A percentile compares a stretch with the other conserved stretches of the same genome.
These are phyloP conservation scores for Aspiorhynchus laticeps DNA, from an alignment of 2,113 vertebrate species.

Conservation along the genomic window DNA sequence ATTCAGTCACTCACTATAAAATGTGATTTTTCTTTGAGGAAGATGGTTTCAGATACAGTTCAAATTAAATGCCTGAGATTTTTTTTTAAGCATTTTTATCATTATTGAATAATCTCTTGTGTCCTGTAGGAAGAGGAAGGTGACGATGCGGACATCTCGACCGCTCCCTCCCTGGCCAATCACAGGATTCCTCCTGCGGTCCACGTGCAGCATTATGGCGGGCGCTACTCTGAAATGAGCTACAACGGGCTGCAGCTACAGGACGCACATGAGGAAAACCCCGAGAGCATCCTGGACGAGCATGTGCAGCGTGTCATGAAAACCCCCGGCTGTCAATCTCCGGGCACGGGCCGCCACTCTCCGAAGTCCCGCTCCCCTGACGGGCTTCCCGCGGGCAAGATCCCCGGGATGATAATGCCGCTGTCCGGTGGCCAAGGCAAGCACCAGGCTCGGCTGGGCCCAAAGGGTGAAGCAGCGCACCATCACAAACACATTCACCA, in stretches of 20 bases:
- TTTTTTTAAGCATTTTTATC: background rate
- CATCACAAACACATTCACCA: slow-evolving; percentile 91
- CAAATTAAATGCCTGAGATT: background rate
- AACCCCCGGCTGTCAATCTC: slow-evolving; percentile 92
- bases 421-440: slow-evolving; percentile 77
- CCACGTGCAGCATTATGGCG: slow-evolving; percentile 80
- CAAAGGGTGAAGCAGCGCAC: slow-evolving; percentile 80
- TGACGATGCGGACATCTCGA: slow-evolving; percentile 80
- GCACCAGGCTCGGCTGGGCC: slow-evolving; percentile 76
- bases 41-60: background rate
- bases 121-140: slow-evolving; percentile 89
- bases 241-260: slow-evolving; percentile 75
- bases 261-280: slow-evolving; percentile 93
- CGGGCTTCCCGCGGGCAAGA: slow-evolving; percentile 72
- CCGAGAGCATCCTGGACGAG: slow-evolving; percentile 95
- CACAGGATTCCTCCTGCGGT: slow-evolving; percentile 83
- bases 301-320: slow-evolving; percentile 97
- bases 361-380: slow-evolving; percentile 89
- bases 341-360: slow-evolving; percentile 85
- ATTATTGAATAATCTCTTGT: background rate
- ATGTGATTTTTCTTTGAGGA: background rate
- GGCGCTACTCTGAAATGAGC: slow-evolving; percentile 82
- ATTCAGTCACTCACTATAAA: background rate
- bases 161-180: slow-evolving; percentile 71
- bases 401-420: slow-evolving; percentile 66